phyloP scores from a whole-genome alignment of 1,140 invertebrate species.

The Centruroides sculpturatus region DNA sequence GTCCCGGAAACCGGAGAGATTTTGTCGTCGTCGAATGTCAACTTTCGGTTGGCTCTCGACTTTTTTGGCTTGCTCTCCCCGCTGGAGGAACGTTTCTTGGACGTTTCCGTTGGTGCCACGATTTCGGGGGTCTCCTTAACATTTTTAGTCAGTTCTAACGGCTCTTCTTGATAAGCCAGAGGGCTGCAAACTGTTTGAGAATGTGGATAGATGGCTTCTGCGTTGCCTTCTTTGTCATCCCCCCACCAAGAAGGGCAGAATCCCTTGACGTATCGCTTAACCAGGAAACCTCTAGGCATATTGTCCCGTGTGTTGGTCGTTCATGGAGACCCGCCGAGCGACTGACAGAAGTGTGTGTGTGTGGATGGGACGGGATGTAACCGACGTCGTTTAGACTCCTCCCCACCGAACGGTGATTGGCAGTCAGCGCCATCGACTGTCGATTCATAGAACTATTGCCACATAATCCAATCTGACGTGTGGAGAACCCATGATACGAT shows the following conservation, averaged over 20 bases:
- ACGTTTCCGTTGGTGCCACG: slow-evolving; percentile 13
- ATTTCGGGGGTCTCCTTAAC: slow-evolving; percentile 12
- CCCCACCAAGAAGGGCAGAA: slow-evolving; percentile 18
- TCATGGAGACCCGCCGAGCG: too few relatives aligned
- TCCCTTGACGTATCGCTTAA: slow-evolving; percentile 24
- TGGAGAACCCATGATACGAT: too few relatives aligned
- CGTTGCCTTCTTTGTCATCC: slow-evolving; percentile 19
- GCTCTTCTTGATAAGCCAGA: slow-evolving; percentile 6
- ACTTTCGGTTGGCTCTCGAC: slow-evolving; percentile 49
- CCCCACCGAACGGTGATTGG: too few relatives aligned
- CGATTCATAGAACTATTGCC: too few relatives aligned
- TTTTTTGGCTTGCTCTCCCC: slow-evolving; percentile 19
- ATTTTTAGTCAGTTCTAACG: too few relatives aligned
- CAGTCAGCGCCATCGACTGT: too few relatives aligned
- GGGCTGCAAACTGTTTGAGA: slow-evolving; percentile 15
- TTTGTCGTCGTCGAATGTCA: slow-evolving; percentile 88
- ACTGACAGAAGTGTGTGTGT: too few relatives aligned
- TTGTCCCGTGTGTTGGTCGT: background rate
- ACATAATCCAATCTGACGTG: too few relatives aligned
- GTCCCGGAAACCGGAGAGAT: slow-evolving; percentile 96
- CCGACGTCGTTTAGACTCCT: too few relatives aligned
- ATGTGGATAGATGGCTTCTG: slow-evolving; percentile 21
- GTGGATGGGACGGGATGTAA: too few relatives aligned
- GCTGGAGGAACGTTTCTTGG: background rate
- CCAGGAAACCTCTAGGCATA: slow-evolving; percentile 35